Base-by-base conservation (phyloP, 92 coral and sea anemone species). In the Montipora capitata region DNA sequence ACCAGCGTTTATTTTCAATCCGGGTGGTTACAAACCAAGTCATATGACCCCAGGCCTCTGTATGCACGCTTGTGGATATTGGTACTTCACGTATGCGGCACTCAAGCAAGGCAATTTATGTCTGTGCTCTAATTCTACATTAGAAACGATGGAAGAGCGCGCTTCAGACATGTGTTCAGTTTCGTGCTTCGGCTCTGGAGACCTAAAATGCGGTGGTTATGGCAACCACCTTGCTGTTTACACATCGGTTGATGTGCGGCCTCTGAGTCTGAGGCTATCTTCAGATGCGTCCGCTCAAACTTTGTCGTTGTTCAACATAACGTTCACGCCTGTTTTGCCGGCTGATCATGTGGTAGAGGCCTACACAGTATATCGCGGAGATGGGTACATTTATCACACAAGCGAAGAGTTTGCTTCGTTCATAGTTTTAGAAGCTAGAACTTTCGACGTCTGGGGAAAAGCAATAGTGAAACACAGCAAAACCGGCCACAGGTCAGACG, bases 171-270 rank as follows among this genome's bases (percentile, higher is more conserved):
- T 78, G 67, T 94, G 98, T 72, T 69, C 59, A 8, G 69, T 70
- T 10, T 95, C 99, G n/a, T 96, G 99, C 71, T 40, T 91, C 77
- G 99, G 97, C 13, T 83, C 90, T 43, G 83, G 85, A 9, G 65
- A 77, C n/a, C 41, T 58, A 27, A 70, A 74, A 65, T 96, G 99
- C 56, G 99, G 99, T 40, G 95, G 99, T 14, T 39, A 67, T 14
- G 42, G 11, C 63, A 68, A 74, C 15, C 79, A 77, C 58, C 71
- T 94, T 45, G 17, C 72, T 18, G 87, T 77, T 52, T 69, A 85
- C 15, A 74, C 74, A 45, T 67, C 75, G 40, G 57, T 83, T 11
- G 43, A 76, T 12, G 63, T 78, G 16, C 80, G 83, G 52, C 76
- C 87, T 17, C 51, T 59, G 2, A 88, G 90, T 58, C 72, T 83